Evolutionary conservation across 2,797 vertebrate genomes (phyloP).

Genomic region (Enteromius viviparus): DNA sequence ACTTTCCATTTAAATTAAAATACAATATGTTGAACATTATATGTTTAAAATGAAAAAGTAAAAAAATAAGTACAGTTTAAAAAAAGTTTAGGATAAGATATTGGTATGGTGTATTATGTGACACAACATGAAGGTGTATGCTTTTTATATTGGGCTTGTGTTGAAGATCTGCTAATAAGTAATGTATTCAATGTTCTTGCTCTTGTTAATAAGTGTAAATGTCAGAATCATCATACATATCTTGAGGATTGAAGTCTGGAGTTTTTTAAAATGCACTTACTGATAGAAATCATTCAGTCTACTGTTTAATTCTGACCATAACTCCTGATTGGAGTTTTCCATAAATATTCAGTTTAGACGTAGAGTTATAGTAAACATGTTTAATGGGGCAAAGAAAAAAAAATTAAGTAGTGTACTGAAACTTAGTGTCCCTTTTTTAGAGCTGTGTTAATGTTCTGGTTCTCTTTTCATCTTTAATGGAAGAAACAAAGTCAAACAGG

Average conservation of each 20-base stretch:
- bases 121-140: neutral
- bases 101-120: neutral
- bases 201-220: neutral
- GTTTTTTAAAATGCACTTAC: neutral
- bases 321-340: neutral
- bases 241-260: neutral
- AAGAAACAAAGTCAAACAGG: constrained; percentile 1
- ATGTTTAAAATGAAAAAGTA: neutral
- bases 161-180: neutral
- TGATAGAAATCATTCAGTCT: neutral
- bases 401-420: neutral
- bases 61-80: neutral
- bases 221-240: neutral
- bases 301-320: neutral
- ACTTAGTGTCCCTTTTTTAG: neutral
- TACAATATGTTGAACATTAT: neutral
- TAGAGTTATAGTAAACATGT: neutral
- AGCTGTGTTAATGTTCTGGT: neutral
- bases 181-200: neutral
- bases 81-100: neutral
- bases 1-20: neutral
- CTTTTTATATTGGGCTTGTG: neutral
- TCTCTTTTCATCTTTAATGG: neutral
- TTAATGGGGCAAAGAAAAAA: neutral
- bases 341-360: neutral